Evolutionary conservation across 2,797 vertebrate genomes (phyloP).

Genomic region (Cheirogaleus major): DNA sequence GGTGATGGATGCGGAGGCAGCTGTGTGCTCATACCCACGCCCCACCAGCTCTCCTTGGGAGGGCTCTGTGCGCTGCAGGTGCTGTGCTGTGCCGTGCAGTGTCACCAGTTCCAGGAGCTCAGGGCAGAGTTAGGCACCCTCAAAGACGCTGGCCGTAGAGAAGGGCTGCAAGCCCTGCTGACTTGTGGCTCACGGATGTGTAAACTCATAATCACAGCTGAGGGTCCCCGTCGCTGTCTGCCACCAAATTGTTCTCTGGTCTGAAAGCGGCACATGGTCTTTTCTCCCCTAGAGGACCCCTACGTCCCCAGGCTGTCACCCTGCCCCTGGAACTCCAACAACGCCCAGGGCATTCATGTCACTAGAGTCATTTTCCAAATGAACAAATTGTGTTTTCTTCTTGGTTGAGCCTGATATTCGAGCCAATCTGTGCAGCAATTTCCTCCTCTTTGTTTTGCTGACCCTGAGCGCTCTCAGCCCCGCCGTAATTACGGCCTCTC

Average conservation of each 20-base stretch:
- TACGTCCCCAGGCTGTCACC: background rate
- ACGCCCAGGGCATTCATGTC: slow-evolving; percentile 54
- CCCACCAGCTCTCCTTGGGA: background rate
- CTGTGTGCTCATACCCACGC: rapidly evolving
- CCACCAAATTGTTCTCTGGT: background rate
- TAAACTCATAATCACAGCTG: background rate
- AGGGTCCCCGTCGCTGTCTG: background rate
- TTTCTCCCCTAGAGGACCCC: background rate
- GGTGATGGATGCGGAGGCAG: background rate
- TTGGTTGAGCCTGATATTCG: slow-evolving; percentile 81
- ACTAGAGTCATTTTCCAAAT: slow-evolving; percentile 83
- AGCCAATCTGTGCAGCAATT: slow-evolving; percentile 85
- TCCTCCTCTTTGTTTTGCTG: slow-evolving; percentile 84
- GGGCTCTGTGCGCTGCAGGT: background rate
- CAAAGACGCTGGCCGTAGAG: background rate
- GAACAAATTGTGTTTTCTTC: slow-evolving; percentile 85
- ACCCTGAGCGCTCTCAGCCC: slow-evolving; percentile 77
- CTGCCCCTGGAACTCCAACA: slow-evolving; percentile 66
- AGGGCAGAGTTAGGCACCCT: too few species aligned
- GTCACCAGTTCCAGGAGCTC: background rate
- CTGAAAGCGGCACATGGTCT: background rate
- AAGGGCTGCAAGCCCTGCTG: background rate
- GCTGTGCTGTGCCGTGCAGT: background rate
- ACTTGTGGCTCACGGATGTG: background rate
- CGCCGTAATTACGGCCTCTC: slow-evolving; percentile 82